Conservation (phyloP, 2,113 vertebrate species). For the Passer domesticus region DNA sequence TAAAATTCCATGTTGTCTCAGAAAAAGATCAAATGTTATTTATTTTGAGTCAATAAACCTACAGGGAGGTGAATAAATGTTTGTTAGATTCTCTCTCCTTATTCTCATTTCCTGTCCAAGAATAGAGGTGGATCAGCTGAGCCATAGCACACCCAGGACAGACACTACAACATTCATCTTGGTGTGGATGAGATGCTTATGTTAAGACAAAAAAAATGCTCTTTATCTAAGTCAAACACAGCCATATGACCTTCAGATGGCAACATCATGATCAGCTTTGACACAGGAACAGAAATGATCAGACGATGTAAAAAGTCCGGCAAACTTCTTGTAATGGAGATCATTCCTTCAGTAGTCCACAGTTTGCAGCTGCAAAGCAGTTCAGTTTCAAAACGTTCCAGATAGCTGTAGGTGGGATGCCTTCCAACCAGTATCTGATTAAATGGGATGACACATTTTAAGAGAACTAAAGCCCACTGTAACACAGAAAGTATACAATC, state of each 20-base stretch:
- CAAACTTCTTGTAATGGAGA: neutral
- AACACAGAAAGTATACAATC: neutral
- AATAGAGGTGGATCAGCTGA: constrained; percentile 13
- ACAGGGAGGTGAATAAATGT: constrained; percentile 2
- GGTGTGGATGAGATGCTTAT: neutral
- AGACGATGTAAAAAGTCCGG: neutral
- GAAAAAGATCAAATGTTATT: constrained; percentile 19
- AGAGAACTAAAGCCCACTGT: neutral
- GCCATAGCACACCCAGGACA: neutral
- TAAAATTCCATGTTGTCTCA: constrained; percentile 13
- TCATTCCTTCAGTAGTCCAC: neutral
- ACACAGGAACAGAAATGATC: neutral
- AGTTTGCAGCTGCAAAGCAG: neutral
- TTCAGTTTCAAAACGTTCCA: neutral
- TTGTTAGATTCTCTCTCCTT: constrained; percentile 30
- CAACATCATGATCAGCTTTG: constrained; percentile 15
- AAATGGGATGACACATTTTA: neutral
- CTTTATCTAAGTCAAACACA: constrained; percentile 42
- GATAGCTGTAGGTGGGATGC: neutral
- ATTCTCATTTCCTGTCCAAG: constrained; percentile 42
- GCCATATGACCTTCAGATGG: constrained; percentile 40
- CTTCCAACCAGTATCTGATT: neutral
- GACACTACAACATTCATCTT: constrained; percentile 45
- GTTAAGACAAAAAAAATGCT: neutral
- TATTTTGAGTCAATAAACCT: constrained; percentile 27